A percentile compares a stretch with the other conserved stretches of the same genome.
phyloP scores from a whole-genome alignment of 1,140 invertebrate genomes.

The Ceratina australensis region DNA sequence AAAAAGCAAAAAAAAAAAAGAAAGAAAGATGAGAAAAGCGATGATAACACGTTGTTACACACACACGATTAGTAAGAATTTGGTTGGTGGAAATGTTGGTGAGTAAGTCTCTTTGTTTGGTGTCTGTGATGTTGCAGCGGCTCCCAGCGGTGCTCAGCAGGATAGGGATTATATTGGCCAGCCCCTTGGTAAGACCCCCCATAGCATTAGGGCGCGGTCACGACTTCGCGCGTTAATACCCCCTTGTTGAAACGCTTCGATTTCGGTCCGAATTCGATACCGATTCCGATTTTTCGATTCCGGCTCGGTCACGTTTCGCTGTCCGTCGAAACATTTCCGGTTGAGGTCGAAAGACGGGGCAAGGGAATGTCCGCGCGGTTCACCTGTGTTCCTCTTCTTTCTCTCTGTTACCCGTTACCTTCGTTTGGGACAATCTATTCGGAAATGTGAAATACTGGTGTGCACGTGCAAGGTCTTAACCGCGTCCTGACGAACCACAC shows the following conservation, averaged over 20 bases:
- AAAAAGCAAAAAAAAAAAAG: background rate
- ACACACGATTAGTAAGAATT: slow-evolving; percentile 72
- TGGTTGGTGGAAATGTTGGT: slow-evolving; percentile 78
- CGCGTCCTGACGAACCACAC: slow-evolving; percentile 53
- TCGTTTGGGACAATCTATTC: background rate
- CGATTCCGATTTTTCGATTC: background rate
- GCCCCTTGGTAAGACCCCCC: slow-evolving; percentile 92
- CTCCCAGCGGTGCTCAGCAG: slow-evolving; percentile 94
- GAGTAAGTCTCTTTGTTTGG: slow-evolving; percentile 80
- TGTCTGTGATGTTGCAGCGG: slow-evolving; percentile 88
- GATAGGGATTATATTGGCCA: slow-evolving; percentile 95
- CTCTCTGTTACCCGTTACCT: background rate
- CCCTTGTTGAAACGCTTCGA: background rate
- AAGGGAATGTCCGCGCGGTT: background rate
- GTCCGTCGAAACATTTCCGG: background rate
- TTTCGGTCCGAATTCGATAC: background rate
- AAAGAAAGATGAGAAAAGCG: slow-evolving; percentile 18
- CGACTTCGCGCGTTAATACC: slow-evolving; percentile 63
- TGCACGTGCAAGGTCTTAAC: slow-evolving; percentile 59
- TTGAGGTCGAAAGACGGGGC: background rate
- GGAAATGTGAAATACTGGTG: background rate
- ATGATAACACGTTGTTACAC: slow-evolving; percentile 32
- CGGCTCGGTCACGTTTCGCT: background rate
- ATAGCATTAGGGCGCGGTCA: slow-evolving; percentile 68
- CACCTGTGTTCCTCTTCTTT: slow-evolving; percentile 13